These are phyloP conservation scores for Apotomis turbidana DNA, from an alignment of 2,888 invertebrate species.

Conservation along the genomic window DNA sequence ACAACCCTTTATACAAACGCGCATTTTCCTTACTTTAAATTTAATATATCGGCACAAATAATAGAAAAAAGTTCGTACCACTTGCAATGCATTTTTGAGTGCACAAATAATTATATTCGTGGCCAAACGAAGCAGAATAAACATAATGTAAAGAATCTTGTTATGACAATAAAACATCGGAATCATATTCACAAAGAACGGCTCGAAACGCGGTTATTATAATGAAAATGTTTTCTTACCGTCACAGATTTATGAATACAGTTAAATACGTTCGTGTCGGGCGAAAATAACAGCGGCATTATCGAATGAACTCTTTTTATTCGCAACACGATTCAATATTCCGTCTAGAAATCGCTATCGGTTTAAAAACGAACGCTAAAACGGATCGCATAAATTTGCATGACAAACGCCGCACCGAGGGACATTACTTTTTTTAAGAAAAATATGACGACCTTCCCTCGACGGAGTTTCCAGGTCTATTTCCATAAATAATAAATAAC, in stretches of 20 bases:
- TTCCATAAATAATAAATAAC: constrained; percentile 83
- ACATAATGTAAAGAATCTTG: constrained; percentile 20
- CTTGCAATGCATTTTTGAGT: constrained; percentile 13
- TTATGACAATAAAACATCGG: constrained; percentile 31
- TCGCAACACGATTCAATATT: constrained; percentile 72
- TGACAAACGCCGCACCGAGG: constrained; percentile 74
- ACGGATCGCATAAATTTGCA: constrained; percentile 81
- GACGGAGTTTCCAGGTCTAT: constrained; percentile 78
- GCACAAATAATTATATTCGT: background rate
- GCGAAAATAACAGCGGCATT: constrained; percentile 63
- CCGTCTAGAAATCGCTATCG: constrained; percentile 77
- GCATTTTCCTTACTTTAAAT: too few relatives aligned
- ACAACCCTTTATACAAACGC: too few relatives aligned
- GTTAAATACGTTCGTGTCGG: constrained; percentile 64
- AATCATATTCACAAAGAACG: constrained; percentile 32
- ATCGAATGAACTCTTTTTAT: constrained; percentile 65
- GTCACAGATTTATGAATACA: constrained; percentile 59
- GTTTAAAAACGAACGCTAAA: constrained; percentile 76
- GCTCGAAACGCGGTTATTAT: constrained; percentile 29
- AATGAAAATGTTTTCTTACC: constrained; percentile 44
- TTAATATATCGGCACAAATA: too few relatives aligned
- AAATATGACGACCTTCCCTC: constrained; percentile 80
- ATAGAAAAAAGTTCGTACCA: background rate
- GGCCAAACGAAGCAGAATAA: background rate
- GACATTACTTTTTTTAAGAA: constrained; percentile 80